A percentile compares a stretch with the other conserved stretches of the same genome.
Evolutionary conservation across 2,113 vertebrate genomes (phyloP).

Genomic region (Podiceps cristatus): DNA sequence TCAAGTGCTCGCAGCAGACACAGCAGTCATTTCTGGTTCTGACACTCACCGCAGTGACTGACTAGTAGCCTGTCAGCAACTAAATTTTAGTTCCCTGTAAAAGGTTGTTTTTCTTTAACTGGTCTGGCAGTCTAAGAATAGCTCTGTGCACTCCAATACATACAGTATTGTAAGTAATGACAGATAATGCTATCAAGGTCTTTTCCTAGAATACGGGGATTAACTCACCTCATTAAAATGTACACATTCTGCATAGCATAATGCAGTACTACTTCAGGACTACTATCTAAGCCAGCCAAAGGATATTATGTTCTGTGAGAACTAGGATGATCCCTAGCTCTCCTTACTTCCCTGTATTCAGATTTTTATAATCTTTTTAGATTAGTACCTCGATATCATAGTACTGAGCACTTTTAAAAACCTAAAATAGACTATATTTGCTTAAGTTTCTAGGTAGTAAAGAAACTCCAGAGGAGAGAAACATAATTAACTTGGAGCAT

Average conservation of each 20-base stretch:
- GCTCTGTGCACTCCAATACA: background rate
- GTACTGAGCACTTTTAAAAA: background rate
- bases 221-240: slow-evolving; percentile 44
- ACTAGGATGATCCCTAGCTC: background rate
- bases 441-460: slow-evolving; percentile 51
- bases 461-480: background rate
- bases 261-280: background rate
- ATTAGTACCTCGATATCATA: background rate
- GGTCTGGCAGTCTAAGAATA: background rate
- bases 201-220: slow-evolving; percentile 1
- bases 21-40: background rate
- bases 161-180: background rate
- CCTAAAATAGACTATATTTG: slow-evolving; percentile 38
- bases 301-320: background rate
- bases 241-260: background rate
- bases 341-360: background rate
- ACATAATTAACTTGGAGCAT: slow-evolving; percentile 47
- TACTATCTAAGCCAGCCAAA: background rate
- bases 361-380: background rate
- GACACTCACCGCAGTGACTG: background rate
- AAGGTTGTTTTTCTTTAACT: background rate
- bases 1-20: background rate
- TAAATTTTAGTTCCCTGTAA: background rate
- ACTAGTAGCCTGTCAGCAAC: background rate
- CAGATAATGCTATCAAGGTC: slow-evolving; percentile 25